Conservation (phyloP, 2,888 invertebrate species). For the Drosophila mayaguana region DNA sequence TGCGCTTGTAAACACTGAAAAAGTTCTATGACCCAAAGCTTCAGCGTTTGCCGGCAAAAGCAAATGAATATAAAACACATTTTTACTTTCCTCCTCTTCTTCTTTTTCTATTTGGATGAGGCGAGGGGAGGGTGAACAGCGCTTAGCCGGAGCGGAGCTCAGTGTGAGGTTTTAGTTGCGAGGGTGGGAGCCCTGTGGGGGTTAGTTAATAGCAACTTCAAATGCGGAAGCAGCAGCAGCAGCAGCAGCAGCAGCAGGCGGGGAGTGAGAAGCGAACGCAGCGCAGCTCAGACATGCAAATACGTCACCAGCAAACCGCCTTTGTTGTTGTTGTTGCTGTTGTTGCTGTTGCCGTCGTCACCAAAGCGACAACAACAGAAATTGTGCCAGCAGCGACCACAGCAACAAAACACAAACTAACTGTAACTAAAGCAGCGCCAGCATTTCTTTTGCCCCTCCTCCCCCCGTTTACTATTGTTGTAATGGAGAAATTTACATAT, state of each 20-base stretch:
- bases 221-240: conserved; percentile 71
- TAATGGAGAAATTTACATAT: conserved; percentile 76
- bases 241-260: conserved; percentile 46
- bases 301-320: conserved; percentile 67
- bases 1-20: conserved; percentile 65
- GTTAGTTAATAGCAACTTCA: conserved; percentile 58
- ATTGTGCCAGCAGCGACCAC: conserved; percentile 77
- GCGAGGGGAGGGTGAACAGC: conserved; percentile 1
- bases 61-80: conserved; percentile 50
- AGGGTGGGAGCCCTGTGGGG: conserved; percentile 16
- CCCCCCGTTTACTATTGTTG: conserved; percentile 35
- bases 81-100: conserved; percentile 1
- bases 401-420: conserved; percentile 42
- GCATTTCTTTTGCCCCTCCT: conserved; percentile 28
- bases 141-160: conserved; percentile 3
- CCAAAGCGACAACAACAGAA: conserved; percentile 69
- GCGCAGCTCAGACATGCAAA: conserved; percentile 66
- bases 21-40: conserved; percentile 83
- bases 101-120: neutral
- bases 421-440: conserved; percentile 63
- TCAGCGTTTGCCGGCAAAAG: conserved; percentile 51
- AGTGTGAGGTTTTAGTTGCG: conserved; percentile 1
- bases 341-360: conserved; percentile 52
- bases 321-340: conserved; percentile 27
- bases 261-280: conserved; percentile 4